These are phyloP conservation scores for Phengaris alcon DNA, from an alignment of 2,888 invertebrate species.

Conservation along the genomic window DNA sequence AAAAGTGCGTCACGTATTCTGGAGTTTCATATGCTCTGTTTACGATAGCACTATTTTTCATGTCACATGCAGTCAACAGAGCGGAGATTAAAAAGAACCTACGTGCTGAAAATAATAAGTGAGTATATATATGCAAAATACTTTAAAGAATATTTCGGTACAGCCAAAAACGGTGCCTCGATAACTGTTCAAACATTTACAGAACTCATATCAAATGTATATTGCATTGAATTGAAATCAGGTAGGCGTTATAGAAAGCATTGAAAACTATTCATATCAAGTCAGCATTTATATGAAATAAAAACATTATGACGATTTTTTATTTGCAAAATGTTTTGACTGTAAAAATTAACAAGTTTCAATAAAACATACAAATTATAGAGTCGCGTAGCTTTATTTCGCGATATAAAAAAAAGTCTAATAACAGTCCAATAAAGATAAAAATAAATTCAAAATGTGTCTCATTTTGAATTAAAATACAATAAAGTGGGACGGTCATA, in stretches of 20 bases:
- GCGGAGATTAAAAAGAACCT: not conserved
- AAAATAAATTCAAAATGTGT: not conserved
- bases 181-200: conserved; percentile 9
- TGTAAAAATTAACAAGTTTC: no score
- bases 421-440: not conserved
- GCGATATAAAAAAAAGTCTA: not conserved
- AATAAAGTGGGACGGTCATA: not conserved
- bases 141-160: not conserved
- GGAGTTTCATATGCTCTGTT: not conserved
- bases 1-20: no score
- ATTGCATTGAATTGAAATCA: conserved; percentile 1
- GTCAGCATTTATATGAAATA: not conserved
- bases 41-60: not conserved
- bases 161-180: not conserved
- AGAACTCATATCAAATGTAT: conserved; percentile 1
- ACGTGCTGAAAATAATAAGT: conserved; percentile 1
- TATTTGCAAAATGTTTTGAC: not conserved
- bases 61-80: not conserved
- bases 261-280: not conserved
- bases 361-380: no score
- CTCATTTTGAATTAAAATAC: not conserved
- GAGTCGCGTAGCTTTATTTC: no score
- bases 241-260: not conserved
- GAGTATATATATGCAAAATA: not conserved
- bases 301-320: not conserved